These are phyloP conservation scores for Nothura maculosa DNA, from an alignment of 2,797 vertebrate species.

Conservation along the genomic window DNA sequence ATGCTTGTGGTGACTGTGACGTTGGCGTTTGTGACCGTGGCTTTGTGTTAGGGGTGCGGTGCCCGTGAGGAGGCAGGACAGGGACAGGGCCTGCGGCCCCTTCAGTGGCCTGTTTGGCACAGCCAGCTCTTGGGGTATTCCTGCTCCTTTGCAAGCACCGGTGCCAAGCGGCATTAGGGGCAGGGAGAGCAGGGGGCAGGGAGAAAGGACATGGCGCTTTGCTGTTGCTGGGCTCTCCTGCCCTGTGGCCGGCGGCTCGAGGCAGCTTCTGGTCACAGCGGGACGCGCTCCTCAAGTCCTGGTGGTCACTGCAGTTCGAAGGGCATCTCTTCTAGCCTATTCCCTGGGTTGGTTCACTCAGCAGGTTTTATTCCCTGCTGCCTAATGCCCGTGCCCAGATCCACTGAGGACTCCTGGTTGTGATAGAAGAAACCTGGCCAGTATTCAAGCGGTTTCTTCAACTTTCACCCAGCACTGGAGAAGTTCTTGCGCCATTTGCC, in stretches of 20 bases:
- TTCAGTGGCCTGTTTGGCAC: not conserved
- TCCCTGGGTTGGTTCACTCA: not conserved
- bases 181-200: fast-evolving
- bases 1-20: conserved; percentile 55
- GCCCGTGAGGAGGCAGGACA: not conserved
- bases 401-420: not conserved
- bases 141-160: not conserved
- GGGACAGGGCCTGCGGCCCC: not conserved
- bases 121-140: too few relatives aligned
- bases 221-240: not conserved
- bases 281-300: not conserved
- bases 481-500: not conserved
- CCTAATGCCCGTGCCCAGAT: not conserved
- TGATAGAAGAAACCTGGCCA: conserved; percentile 55
- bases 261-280: not conserved
- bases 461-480: not conserved
- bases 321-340: not conserved
- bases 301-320: not conserved
- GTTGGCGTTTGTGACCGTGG: conserved; percentile 24
- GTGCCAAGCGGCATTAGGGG: not conserved
- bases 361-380: not conserved
- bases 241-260: not conserved
- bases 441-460: conserved; percentile 29
- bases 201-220: too few relatives aligned
- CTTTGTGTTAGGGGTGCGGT: conserved; percentile 29